Evolutionary conservation across 2,113 vertebrate species (phyloP), one percentile per base, ranked within the genome.

Genomic region (Probosciger aterrimus): DNA sequence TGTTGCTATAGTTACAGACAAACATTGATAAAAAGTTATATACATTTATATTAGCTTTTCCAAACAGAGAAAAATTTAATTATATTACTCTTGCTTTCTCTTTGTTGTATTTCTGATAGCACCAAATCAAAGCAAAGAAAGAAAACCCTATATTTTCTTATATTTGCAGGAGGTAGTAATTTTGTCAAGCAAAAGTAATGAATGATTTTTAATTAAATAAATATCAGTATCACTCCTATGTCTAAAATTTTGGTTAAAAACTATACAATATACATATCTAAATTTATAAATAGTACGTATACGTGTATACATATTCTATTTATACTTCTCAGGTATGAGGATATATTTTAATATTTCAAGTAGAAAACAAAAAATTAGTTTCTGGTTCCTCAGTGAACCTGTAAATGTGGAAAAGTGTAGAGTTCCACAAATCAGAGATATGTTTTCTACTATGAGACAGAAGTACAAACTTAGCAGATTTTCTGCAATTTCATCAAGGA

Each of bases 391-490:
- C 30, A 37, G 14, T 24, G 6, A 74, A 89, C 43, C 24, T 49
- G 55, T 43, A 50, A 80, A 55, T 31, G 44, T 65, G 39, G 19
- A 65, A 62, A 57, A 64, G 7, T 6, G 6, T 52, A 74, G 59
- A 74, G 87, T 87, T 93, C 47, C 35, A 82, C 64, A 53, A 93
- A 86, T 82, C 30, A 47, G 82, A 89, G 82, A 43, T 95, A 76
- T 87, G 76, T 77, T 95, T 95, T 96, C 70, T 81, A 67, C 35
- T 73, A 85, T 35, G 30, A 91, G 85, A 96, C 46, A 95, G 60
- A 93, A 82, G 44, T 65, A 91, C 44, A 97, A 95, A 92, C 86
- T 96, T 93, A 75, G 37, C 73, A 94, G 79, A 94, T 95, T 95
- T 85, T 63, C 70, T 95, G 25, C 30, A 6, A 43, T 86, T 69